These are phyloP conservation scores for Zygaena filipendulae DNA, from an alignment of 2,888 invertebrate species.

Conservation along the genomic window DNA sequence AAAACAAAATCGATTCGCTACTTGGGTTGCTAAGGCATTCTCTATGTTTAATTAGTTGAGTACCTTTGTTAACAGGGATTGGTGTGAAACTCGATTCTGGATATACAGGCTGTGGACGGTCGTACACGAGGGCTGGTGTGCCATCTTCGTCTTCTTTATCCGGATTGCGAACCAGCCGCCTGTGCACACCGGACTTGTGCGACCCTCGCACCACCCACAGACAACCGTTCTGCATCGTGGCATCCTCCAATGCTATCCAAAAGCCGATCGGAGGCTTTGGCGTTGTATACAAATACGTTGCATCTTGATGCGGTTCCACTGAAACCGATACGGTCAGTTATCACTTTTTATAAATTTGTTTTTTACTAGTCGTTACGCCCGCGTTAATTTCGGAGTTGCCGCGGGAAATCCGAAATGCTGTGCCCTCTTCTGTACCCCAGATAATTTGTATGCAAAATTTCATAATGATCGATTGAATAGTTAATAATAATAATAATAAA, in stretches of 20 bases:
- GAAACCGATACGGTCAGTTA: too few relatives aligned
- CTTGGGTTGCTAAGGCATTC: too few relatives aligned
- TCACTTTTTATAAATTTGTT: too few relatives aligned
- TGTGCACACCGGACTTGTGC: conserved; percentile 84
- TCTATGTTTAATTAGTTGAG: too few relatives aligned
- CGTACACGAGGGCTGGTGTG: conserved; percentile 69
- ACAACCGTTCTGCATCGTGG: conserved; percentile 93
- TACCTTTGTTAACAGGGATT: conserved; percentile 87
- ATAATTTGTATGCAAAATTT: too few relatives aligned
- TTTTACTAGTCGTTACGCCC: too few relatives aligned
- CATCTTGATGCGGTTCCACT: conserved; percentile 88
- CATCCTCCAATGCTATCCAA: conserved; percentile 97
- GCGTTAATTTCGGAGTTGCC: too few relatives aligned
- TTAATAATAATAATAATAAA: too few relatives aligned
- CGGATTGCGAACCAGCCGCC: conserved; percentile 76
- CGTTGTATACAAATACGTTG: conserved; percentile 86
- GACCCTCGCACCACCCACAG: conserved; percentile 93
- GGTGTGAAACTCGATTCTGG: conserved; percentile 80
- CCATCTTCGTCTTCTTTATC: conserved; percentile 70
- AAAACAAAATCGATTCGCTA: not conserved
- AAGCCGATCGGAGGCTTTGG: conserved; percentile 86
- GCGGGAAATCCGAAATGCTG: too few relatives aligned
- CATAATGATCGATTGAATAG: too few relatives aligned
- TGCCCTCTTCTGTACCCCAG: too few relatives aligned
- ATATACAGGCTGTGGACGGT: conserved; percentile 74